These are phyloP conservation scores for Drosophila sp. DNA, from an alignment of 1,140 invertebrate genomes.

Conservation along the genomic window DNA sequence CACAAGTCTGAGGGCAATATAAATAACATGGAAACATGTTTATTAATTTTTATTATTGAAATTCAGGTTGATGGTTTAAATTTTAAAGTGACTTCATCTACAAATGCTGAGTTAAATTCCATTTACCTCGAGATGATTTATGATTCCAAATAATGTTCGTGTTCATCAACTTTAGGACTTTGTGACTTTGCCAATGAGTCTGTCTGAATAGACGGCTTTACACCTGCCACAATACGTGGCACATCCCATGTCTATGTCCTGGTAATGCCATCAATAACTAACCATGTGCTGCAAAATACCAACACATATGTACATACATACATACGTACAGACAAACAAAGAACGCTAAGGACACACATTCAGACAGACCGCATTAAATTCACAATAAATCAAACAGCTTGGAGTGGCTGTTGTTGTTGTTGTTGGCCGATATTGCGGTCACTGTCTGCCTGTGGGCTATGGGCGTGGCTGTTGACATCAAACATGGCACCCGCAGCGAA, in stretches of 20 bases:
- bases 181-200: conserved; percentile 30
- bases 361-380: conserved; percentile 59
- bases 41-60: not conserved
- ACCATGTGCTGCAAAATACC: conserved; percentile 15
- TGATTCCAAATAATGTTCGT: conserved; percentile 11
- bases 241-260: conserved; percentile 11
- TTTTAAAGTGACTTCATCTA: not conserved
- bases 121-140: conserved; percentile 39
- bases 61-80: conserved; percentile 4
- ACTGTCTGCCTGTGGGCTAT: not conserved
- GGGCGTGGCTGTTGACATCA: conserved; percentile 34
- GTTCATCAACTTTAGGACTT: conserved; percentile 1
- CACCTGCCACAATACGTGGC: conserved; percentile 58
- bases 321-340: conserved; percentile 17
- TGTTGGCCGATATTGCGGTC: conserved; percentile 23
- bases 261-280: conserved; percentile 64
- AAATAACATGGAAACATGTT: not conserved
- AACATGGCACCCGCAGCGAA: conserved; percentile 28
- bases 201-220: conserved; percentile 35
- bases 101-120: not conserved
- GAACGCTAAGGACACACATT: not conserved
- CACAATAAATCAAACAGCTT: conserved; percentile 61
- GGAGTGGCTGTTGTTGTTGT: not conserved
- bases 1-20: not conserved
- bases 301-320: conserved; percentile 10